Conservation (phyloP, 2,113 vertebrate genomes). For the Prunella fulvescens region DNA sequence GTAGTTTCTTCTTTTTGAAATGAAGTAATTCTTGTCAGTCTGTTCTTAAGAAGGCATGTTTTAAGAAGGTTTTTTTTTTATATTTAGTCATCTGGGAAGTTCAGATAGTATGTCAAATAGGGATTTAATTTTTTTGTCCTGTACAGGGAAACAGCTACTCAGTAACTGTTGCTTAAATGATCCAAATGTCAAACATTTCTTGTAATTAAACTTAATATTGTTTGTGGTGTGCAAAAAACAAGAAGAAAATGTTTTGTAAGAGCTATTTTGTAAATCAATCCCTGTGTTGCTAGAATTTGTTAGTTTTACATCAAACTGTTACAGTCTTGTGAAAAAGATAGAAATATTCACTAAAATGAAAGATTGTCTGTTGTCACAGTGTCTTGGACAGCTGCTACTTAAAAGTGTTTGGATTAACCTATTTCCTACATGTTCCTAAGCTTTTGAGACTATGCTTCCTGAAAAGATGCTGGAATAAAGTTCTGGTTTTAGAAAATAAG, state of each 20-base stretch:
- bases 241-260: neutral
- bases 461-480: neutral
- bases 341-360: neutral
- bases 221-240: neutral
- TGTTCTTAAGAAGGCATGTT: neutral
- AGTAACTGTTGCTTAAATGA: neutral
- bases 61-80: neutral
- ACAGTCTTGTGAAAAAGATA: neutral
- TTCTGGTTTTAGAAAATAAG: neutral
- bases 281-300: neutral
- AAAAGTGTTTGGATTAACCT: neutral
- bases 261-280: neutral
- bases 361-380: neutral
- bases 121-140: neutral
- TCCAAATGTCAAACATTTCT: neutral
- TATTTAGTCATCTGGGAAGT: neutral
- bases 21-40: neutral
- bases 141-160: neutral
- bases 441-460: neutral
- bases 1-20: neutral
- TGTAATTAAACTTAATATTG: neutral
- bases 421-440: neutral
- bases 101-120: neutral
- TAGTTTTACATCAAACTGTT: neutral
- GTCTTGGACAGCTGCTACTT: neutral